phyloP scores from a whole-genome alignment of 2,797 vertebrate species.

The Gymnopithys bicolor region DNA sequence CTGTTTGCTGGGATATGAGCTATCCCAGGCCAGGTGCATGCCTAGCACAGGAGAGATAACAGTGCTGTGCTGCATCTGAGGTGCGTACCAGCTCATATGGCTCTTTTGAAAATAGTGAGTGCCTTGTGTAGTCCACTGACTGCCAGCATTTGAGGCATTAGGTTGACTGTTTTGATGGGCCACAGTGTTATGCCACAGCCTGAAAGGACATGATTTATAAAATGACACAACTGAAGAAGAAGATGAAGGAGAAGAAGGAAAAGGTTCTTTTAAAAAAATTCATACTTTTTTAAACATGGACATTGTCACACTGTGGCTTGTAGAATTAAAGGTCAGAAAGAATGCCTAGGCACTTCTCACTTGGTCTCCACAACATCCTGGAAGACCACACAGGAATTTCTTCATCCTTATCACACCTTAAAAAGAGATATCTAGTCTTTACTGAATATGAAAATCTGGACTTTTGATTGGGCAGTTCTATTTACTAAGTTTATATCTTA shows the following conservation, averaged over 20 bases:
- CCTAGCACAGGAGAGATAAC: neutral
- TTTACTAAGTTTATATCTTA: neutral
- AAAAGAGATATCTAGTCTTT: neutral
- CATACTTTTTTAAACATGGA: neutral
- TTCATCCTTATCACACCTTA: neutral
- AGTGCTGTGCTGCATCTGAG: neutral
- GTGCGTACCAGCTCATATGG: neutral
- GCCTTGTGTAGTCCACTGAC: neutral
- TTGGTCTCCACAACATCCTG: neutral
- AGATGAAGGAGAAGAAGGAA: neutral
- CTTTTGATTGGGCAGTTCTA: neutral
- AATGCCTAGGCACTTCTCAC: neutral
- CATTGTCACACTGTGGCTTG: neutral
- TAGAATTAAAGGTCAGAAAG: neutral
- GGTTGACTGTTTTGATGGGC: neutral
- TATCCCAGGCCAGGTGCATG: neutral
- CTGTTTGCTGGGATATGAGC: neutral
- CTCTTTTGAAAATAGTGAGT: neutral
- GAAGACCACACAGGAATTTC: neutral
- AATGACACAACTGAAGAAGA: neutral
- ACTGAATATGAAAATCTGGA: neutral
- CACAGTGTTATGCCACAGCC: neutral
- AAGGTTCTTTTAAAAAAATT: neutral
- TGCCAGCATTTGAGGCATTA: neutral
- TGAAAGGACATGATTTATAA: neutral